These are phyloP conservation scores for Ylistrum balloti DNA, from an alignment of 1,140 invertebrate genomes.

Conservation along the genomic window DNA sequence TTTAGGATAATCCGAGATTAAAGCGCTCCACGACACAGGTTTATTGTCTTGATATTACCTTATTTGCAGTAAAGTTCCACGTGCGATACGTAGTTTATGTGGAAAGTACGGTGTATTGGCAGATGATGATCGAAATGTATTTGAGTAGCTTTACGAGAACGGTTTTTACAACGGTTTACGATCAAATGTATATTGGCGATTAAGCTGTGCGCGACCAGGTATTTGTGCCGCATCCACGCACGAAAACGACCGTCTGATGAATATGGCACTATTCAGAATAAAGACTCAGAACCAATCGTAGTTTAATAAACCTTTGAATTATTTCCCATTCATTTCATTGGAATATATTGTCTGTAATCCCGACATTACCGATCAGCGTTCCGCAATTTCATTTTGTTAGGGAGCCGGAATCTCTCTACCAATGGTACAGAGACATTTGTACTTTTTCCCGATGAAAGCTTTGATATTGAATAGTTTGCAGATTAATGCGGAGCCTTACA, in stretches of 20 bases:
- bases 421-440: no score
- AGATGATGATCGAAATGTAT: neutral
- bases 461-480: no score
- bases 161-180: neutral
- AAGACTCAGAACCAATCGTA: neutral
- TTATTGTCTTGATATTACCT: conserved; percentile 11
- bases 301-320: neutral
- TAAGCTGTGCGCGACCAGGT: neutral
- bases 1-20: neutral
- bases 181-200: neutral
- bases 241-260: neutral
- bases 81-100: neutral
- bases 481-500: no score
- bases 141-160: neutral
- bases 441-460: no score
- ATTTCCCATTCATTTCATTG: neutral
- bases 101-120: neutral
- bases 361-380: neutral
- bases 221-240: neutral
- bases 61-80: conserved; percentile 25
- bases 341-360: neutral
- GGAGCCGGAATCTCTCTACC: no score
- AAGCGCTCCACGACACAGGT: neutral
- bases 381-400: neutral
- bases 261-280: neutral